Evolutionary conservation across 2,888 invertebrate species (phyloP).

Genomic region (Aphodius granarius): DNA sequence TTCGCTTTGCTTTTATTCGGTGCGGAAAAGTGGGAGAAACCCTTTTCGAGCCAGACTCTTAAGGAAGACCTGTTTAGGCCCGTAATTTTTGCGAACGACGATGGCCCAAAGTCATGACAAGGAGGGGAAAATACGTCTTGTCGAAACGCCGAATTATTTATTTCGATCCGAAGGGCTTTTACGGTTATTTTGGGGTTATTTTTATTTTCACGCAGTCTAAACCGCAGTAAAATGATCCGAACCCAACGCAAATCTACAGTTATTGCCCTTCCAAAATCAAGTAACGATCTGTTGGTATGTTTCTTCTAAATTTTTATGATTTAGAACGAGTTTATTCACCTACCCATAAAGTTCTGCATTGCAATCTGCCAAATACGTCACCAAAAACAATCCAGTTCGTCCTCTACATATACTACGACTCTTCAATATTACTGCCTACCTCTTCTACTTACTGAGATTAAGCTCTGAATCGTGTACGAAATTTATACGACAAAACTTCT

Average conservation of each 20-base stretch:
- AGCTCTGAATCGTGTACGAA: neutral
- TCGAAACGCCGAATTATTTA: neutral
- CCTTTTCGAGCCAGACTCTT: neutral
- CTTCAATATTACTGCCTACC: no score
- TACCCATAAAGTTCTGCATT: no score
- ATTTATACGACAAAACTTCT: neutral
- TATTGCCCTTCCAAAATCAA: neutral
- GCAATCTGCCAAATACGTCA: no score
- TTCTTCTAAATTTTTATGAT: no score
- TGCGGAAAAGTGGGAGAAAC: neutral
- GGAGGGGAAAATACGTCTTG: neutral
- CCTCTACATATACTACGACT: no score
- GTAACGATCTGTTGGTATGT: neutral
- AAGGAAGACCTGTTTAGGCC: neutral
- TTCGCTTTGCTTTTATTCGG: conserved; percentile 32
- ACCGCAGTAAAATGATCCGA: neutral
- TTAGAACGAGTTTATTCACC: no score
- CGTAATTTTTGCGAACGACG: neutral
- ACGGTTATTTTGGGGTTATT: neutral
- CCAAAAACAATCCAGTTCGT: no score
- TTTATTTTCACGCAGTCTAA: neutral
- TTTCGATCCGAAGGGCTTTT: neutral
- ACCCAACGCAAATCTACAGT: neutral
- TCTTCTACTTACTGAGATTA: no score
- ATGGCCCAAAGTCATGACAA: neutral